Conservation (phyloP, 1,140 invertebrate species). For the Hermatobates lingyangjiaoensis region DNA sequence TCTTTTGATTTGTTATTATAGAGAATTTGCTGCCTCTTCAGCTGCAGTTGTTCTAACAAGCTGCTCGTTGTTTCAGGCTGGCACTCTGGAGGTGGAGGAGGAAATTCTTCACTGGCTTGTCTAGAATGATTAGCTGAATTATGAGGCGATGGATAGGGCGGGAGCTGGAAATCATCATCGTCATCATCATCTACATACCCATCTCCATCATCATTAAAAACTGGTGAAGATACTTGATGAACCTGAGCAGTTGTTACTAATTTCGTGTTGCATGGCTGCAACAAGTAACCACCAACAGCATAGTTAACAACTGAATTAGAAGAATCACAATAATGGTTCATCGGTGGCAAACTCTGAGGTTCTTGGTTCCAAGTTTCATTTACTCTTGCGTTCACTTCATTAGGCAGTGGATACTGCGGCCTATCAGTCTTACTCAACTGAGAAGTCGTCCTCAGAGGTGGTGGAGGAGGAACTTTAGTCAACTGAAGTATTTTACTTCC, state of each 20-base stretch:
- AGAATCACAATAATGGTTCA: slow-evolving; percentile 5
- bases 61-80: slow-evolving; percentile 31
- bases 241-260: slow-evolving; percentile 62
- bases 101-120: slow-evolving; percentile 73
- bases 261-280: slow-evolving; percentile 21
- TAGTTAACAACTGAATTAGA: slow-evolving; percentile 28
- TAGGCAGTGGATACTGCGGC: slow-evolving; percentile 28
- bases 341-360: slow-evolving; percentile 25
- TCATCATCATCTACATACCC: slow-evolving; percentile 26
- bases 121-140: slow-evolving; percentile 56
- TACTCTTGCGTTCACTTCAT: slow-evolving; percentile 7
- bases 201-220: slow-evolving; percentile 24
- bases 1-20: slow-evolving; percentile 12
- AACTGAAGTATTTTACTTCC: slow-evolving; percentile 47
- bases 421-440: slow-evolving; percentile 38
- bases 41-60: slow-evolving; percentile 50
- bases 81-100: slow-evolving; percentile 54
- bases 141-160: slow-evolving; percentile 53
- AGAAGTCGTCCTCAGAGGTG: slow-evolving; percentile 67
- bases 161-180: slow-evolving; percentile 32
- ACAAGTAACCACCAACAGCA: slow-evolving; percentile 28
- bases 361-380: slow-evolving; percentile 17
- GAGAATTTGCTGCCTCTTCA: slow-evolving; percentile 47
- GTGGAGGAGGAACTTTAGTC: slow-evolving; percentile 68
- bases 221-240: slow-evolving; percentile 46